A percentile compares a stretch with the other conserved stretches of the same genome.
Evolutionary conservation across 2,113 vertebrate genomes (phyloP).

Genomic region (Syngnathus floridae): DNA sequence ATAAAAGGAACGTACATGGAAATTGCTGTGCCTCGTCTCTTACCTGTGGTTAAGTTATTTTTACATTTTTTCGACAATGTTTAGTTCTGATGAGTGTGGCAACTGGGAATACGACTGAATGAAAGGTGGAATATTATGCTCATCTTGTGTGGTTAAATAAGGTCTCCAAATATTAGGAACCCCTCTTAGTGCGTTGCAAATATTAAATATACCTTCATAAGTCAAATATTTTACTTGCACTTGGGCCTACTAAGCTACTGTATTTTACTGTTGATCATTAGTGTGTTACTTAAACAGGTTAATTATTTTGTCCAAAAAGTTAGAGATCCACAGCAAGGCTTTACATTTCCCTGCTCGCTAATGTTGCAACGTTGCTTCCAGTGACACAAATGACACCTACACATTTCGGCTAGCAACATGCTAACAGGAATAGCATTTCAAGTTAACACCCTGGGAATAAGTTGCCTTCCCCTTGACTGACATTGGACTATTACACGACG

Average conservation of each 20-base stretch:
- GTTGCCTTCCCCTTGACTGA: constrained; percentile 32
- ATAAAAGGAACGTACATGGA: too few species aligned
- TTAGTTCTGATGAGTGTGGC: too few species aligned
- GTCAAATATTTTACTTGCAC: neutral
- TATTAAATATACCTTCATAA: neutral
- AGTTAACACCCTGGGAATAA: constrained; percentile 1
- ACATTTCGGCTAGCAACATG: neutral
- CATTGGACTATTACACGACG: neutral
- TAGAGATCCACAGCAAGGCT: neutral
- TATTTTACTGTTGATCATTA: neutral
- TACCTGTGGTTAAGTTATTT: too few species aligned
- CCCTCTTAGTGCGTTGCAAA: neutral
- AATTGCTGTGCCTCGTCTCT: too few species aligned
- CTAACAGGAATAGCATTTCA: neutral
- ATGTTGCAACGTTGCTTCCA: neutral
- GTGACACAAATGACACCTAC: constrained; percentile 2
- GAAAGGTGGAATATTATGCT: neutral
- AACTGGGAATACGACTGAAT: neutral
- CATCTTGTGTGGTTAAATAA: neutral
- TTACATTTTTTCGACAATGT: too few species aligned
- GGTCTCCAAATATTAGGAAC: neutral
- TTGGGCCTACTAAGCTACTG: neutral
- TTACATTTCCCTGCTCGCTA: neutral
- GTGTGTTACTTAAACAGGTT: neutral
- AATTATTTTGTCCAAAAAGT: neutral